Evolutionary conservation across 2,797 vertebrate species (phyloP).

Genomic region (Ibycter americanus): DNA sequence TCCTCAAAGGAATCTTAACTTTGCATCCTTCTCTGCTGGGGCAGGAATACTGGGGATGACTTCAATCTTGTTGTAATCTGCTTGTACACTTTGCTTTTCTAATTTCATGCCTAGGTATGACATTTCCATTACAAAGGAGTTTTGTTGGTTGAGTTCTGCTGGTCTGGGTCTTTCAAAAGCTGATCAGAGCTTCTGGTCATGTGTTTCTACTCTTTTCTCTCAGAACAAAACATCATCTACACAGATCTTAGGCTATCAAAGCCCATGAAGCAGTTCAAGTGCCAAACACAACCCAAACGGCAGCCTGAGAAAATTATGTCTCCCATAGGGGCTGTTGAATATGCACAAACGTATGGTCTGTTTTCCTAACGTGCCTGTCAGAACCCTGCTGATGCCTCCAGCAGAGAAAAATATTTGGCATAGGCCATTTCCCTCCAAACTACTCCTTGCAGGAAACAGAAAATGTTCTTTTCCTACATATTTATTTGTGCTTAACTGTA

Average conservation of each 20-base stretch:
- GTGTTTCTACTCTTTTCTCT: slow-evolving; percentile 13
- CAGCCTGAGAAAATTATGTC: slow-evolving; percentile 43
- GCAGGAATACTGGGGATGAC: not conserved
- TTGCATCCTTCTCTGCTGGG: slow-evolving; percentile 28
- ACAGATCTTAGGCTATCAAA: slow-evolving; percentile 37
- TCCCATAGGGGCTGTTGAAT: slow-evolving; percentile 50
- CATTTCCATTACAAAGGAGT: slow-evolving; percentile 55
- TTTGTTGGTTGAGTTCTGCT: slow-evolving; percentile 4
- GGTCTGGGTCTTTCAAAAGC: slow-evolving; percentile 34
- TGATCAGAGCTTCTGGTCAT: slow-evolving; percentile 34
- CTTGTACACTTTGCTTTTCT: not conserved
- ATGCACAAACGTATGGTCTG: slow-evolving; percentile 49
- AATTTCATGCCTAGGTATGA: slow-evolving; percentile 26
- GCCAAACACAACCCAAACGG: slow-evolving; percentile 29
- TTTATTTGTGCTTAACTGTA: slow-evolving; percentile 33
- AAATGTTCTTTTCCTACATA: not conserved
- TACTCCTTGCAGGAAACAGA: not conserved
- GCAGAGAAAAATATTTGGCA: slow-evolving; percentile 55
- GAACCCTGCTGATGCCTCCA: slow-evolving; percentile 62
- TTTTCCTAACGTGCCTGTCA: slow-evolving; percentile 36
- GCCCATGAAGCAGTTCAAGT: slow-evolving; percentile 40
- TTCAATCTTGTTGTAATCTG: not conserved
- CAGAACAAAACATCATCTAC: slow-evolving; percentile 36
- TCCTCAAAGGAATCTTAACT: not conserved
- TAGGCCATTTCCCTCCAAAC: not conserved